Evolutionary conservation across 2,888 invertebrate genomes (phyloP).

Genomic region (Tipula confusa): DNA sequence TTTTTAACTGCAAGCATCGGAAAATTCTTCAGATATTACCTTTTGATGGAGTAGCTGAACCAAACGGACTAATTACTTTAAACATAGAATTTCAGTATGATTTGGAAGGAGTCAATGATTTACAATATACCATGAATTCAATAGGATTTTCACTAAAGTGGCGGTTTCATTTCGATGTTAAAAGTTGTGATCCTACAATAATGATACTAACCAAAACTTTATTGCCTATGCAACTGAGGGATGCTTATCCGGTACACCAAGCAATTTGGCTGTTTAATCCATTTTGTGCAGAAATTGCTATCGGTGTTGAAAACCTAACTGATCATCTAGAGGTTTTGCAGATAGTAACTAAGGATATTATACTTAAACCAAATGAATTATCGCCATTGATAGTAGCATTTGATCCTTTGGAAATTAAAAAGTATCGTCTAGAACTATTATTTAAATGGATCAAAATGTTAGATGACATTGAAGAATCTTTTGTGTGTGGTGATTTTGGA

Average conservation of each 20-base stretch:
- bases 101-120: constrained; percentile 30
- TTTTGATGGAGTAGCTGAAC: neutral
- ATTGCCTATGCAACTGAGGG: constrained; percentile 31
- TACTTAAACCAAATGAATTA: neutral
- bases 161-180: constrained; percentile 30
- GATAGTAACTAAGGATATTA: neutral
- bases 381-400: neutral
- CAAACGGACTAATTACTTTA: neutral
- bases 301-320: neutral
- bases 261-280: constrained; percentile 35
- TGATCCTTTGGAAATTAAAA: neutral
- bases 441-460: neutral
- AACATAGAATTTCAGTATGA: constrained; percentile 32
- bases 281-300: constrained; percentile 31
- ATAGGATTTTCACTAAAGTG: neutral
- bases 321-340: neutral
- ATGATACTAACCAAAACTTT: constrained; percentile 34
- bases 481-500: neutral
- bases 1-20: constrained; percentile 34
- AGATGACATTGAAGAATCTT: neutral
- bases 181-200: constrained; percentile 33
- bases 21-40: constrained; percentile 32
- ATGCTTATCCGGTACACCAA: constrained; percentile 29
- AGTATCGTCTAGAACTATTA: neutral
- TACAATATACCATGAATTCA: constrained; percentile 28